These are phyloP conservation scores for Tanypteryx hageni DNA, from an alignment of 2,888 invertebrate genomes.

Conservation along the genomic window DNA sequence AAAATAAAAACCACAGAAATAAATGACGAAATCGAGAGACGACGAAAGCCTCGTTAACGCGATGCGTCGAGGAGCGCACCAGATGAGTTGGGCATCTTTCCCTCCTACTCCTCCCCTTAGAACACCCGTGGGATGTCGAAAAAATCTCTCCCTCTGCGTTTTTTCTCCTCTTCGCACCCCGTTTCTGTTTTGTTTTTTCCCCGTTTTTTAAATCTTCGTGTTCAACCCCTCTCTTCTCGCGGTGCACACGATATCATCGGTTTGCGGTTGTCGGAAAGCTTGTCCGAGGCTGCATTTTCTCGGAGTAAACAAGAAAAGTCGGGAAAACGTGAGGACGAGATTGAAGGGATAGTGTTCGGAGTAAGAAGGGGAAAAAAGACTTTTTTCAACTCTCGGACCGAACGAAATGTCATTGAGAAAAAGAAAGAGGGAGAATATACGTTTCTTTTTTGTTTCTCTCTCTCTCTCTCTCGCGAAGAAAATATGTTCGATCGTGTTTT, in stretches of 20 bases:
- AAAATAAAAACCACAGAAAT: neutral
- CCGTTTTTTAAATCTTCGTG: neutral
- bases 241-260: neutral
- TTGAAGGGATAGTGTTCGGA: neutral
- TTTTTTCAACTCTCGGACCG: too few species aligned
- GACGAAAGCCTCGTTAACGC: slow-evolving; percentile 29
- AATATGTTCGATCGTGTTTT: neutral
- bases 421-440: neutral
- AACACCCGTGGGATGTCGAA: too few species aligned
- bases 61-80: neutral
- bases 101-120: neutral
- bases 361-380: neutral
- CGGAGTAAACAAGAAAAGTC: slow-evolving; percentile 13
- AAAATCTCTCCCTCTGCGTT: neutral
- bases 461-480: neutral
- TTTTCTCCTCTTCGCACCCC: neutral
- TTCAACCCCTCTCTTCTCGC: neutral
- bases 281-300: slow-evolving; percentile 28
- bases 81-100: neutral
- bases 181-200: neutral
- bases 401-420: neutral
- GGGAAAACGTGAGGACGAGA: neutral
- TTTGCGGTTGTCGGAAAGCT: slow-evolving; percentile 28
- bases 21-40: neutral
- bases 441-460: neutral